These are phyloP conservation scores for Apis mellifera DNA, from an alignment of 1,140 invertebrate species.

Conservation along the genomic window Amel_HAv3.1 CM009931.2:25835001-25835500, in stretches of 20 bases:
- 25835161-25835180: constrained; percentile 67
- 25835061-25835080: not conserved
- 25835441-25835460: constrained; percentile 60
- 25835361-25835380: constrained; percentile 55
- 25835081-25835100: not conserved
- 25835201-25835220: constrained; percentile 70
- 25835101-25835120: not conserved
- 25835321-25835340: constrained; percentile 69
- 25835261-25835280: constrained; percentile 70
- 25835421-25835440: constrained; percentile 55
- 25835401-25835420: constrained; percentile 38
- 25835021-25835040: not conserved
- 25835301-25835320: constrained; percentile 71
- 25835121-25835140: not conserved
- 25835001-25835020: not conserved
- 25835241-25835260: constrained; percentile 71
- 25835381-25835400: constrained; percentile 52
- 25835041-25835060: not conserved
- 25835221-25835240: constrained; percentile 72
- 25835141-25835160: constrained; percentile 2
- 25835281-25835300: constrained; percentile 66
- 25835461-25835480: constrained; percentile 31
- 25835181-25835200: constrained; percentile 67
- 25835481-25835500: not conserved
- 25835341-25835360: constrained; percentile 69